Conservation (phyloP, 2,888 invertebrate species). For the Nipponacmea schrenckii region DNA sequence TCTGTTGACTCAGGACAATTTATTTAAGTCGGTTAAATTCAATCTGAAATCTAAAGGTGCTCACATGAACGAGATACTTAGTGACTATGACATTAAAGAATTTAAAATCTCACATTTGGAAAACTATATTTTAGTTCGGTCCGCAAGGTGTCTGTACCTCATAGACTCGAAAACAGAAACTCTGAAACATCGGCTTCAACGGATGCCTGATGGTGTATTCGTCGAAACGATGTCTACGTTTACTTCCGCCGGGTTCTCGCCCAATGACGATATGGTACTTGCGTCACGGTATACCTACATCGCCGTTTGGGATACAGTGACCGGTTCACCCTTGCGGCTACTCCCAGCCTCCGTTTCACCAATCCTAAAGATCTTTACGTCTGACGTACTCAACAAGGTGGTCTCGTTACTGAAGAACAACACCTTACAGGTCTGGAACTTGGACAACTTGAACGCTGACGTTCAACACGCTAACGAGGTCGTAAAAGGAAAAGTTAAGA, state of each 20-base stretch:
- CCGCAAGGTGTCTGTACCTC: constrained; percentile 48
- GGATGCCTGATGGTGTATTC: constrained; percentile 52
- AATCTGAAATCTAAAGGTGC: constrained; percentile 44
- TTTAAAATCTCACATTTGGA: constrained; percentile 42
- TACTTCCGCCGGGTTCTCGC: constrained; percentile 55
- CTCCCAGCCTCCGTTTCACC: constrained; percentile 51
- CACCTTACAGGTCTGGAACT: constrained; percentile 58
- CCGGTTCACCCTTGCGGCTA: constrained; percentile 50
- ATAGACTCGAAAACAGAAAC: constrained; percentile 43
- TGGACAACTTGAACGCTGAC: constrained; percentile 57
- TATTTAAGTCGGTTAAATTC: constrained; percentile 45
- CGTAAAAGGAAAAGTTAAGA: constrained; percentile 42
- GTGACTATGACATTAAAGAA: constrained; percentile 49
- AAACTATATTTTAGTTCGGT: constrained; percentile 45
- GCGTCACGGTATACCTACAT: constrained; percentile 57
- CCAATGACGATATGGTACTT: constrained; percentile 50
- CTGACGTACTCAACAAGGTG: constrained; percentile 49
- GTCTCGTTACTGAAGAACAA: constrained; percentile 54
- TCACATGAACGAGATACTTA: constrained; percentile 40
- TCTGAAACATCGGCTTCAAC: constrained; percentile 39
- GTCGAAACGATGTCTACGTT: constrained; percentile 52
- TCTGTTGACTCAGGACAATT: constrained; percentile 46
- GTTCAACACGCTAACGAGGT: constrained; percentile 49
- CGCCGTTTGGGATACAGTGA: constrained; percentile 53
- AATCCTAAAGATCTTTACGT: constrained; percentile 52